Conservation (phyloP, 2,113 vertebrate species). For the Apeltes quadracus region DNA sequence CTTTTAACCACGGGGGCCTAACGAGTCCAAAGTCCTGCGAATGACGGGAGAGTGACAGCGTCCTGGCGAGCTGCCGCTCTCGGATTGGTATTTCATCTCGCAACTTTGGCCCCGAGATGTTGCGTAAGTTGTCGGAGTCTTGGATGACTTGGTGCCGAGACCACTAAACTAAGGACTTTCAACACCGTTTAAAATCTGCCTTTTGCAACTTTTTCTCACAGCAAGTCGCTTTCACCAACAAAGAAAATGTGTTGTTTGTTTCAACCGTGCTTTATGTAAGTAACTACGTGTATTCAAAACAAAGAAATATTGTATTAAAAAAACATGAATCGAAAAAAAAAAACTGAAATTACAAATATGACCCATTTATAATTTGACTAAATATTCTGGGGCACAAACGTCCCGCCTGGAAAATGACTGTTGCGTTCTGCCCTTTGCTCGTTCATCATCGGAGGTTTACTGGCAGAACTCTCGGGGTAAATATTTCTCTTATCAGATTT, state of each 20-base stretch:
- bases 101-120: conserved; percentile 73
- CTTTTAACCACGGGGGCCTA: conserved; percentile 67
- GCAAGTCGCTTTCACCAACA: conserved; percentile 43
- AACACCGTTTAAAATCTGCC: conserved; percentile 56
- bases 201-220: conserved; percentile 59
- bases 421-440: conserved; percentile 50
- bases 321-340: not conserved
- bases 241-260: too few relatives aligned
- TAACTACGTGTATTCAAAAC: too few relatives aligned
- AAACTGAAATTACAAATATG: too few relatives aligned
- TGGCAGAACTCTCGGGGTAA: conserved; percentile 62
- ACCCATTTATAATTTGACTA: conserved; percentile 11
- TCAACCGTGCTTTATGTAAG: too few relatives aligned
- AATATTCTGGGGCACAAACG: conserved; percentile 23
- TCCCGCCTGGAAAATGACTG: conserved; percentile 48
- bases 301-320: not conserved
- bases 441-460: conserved; percentile 62
- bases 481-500: conserved; percentile 74
- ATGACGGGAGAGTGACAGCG: conserved; percentile 76
- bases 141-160: conserved; percentile 74
- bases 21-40: conserved; percentile 74
- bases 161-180: conserved; percentile 60
- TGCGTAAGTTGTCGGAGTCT: conserved; percentile 61
- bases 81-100: conserved; percentile 79
- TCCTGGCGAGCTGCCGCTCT: conserved; percentile 66